These are phyloP conservation scores for Liodrosophila aerea DNA, from an alignment of 2,888 invertebrate genomes.

Conservation along the genomic window DNA sequence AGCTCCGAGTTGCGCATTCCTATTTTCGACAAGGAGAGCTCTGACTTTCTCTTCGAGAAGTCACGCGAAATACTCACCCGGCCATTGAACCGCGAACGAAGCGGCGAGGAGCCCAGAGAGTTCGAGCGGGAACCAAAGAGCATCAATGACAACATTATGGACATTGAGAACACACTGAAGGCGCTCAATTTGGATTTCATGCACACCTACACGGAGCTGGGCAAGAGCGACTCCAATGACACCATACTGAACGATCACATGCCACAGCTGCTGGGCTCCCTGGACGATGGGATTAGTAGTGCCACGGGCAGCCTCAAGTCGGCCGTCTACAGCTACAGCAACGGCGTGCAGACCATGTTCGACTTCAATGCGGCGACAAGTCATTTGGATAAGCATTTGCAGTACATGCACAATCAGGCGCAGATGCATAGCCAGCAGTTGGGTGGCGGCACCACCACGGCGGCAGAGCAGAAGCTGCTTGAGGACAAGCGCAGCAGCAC, in stretches of 20 bases:
- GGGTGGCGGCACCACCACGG: too few species aligned
- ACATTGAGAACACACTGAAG: constrained; percentile 82
- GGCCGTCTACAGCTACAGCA: constrained; percentile 79
- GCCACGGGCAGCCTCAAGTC: constrained; percentile 80
- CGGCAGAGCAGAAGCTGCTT: constrained; percentile 69
- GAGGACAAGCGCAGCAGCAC: constrained; percentile 82
- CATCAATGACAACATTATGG: constrained; percentile 82
- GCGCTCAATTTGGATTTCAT: constrained; percentile 82
- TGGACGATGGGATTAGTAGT: constrained; percentile 81
- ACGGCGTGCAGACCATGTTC: constrained; percentile 79
- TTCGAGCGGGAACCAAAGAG: constrained; percentile 72
- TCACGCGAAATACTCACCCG: constrained; percentile 87
- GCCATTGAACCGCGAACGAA: constrained; percentile 81
- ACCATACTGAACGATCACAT: constrained; percentile 81
- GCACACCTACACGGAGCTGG: constrained; percentile 82
- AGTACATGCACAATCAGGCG: constrained; percentile 77
- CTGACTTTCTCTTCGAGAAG: constrained; percentile 89
- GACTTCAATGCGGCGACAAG: constrained; percentile 81
- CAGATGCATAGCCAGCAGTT: constrained; percentile 53
- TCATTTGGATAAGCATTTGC: constrained; percentile 81
- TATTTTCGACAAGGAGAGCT: constrained; percentile 88
- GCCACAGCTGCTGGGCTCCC: constrained; percentile 74
- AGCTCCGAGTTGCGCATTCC: constrained; percentile 84
- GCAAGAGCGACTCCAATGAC: constrained; percentile 83
- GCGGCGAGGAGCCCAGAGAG: constrained; percentile 29